Evolutionary conservation across 2,113 vertebrate species (phyloP), one percentile per base, ranked within the genome.

Genomic region (Archilochus colubris): DNA sequence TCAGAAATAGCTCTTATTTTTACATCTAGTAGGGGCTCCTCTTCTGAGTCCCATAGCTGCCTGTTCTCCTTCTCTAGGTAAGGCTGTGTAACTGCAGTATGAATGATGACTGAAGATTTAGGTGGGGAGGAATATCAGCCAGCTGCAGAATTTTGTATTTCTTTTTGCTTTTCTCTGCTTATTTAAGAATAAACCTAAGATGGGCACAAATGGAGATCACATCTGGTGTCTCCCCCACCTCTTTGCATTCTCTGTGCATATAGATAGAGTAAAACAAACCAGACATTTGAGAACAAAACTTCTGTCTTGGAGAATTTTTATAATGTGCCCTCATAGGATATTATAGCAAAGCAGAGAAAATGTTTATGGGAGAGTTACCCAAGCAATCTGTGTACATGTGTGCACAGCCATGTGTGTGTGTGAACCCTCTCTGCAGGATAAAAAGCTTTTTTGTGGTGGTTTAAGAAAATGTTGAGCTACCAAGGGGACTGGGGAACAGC

Each of bases 381-480:
- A 67, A 83, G 88, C 55, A 83, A 9, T 70, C 30, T 16, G 13
- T 74, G 68, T 81, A 15, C 70, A 17, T 51, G 16, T 31, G 51
- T 90, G 72, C 38, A 44, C 25, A 67, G 75, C 63, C 64, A 27
- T 25, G 43, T 55, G 23, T 24, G 43, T 28, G 9, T 57, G 53
- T 72, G 87, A 62, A 18, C 27, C 38, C 17, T 63, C 33, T 46
- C 58, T 79, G 73, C 11, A 68, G 88, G 58, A 84, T 46, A 91
- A 88, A 95, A 91, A 78, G 33, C 48, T 88, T 91, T 88, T 91
- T 88, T 91, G 68, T 95, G 87, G 36, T 31, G 13, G 13, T n/a
- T 95, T 91, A 83, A 75, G 43, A 76, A 79, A 91, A 82, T 5
- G 14, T 15, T 82, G 64, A 88, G 44, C 72, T 88, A 44, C 36